A percentile compares a stretch with the other conserved stretches of the same genome.
Evolutionary conservation across 1,140 invertebrate genomes (phyloP).

Genomic region (Gonatopus flavifemur): DNA sequence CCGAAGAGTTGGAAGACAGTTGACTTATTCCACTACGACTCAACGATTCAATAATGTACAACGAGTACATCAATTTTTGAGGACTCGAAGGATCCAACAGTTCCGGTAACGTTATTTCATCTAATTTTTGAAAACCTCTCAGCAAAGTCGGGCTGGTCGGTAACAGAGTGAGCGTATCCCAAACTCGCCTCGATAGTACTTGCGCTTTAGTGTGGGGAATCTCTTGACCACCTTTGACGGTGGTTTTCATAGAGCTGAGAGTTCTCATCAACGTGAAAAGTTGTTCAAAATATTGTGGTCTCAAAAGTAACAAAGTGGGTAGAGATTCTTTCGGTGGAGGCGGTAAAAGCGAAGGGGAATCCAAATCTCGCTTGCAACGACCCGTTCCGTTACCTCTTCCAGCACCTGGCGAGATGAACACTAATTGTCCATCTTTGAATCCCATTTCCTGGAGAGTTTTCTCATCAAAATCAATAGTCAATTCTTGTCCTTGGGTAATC

Average conservation of each 20-base stretch:
- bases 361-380: conserved; percentile 67
- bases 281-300: conserved; percentile 86
- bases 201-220: conserved; percentile 87
- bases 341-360: conserved; percentile 75
- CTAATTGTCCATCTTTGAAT: conserved; percentile 87
- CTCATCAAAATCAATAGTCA: conserved; percentile 92
- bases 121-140: conserved; percentile 78
- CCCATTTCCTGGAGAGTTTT: conserved; percentile 86
- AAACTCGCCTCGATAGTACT: conserved; percentile 84
- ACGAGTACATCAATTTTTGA: conserved; percentile 92
- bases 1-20: conserved; percentile 11
- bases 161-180: conserved; percentile 90
- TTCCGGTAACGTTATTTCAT: conserved; percentile 66
- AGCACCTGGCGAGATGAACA: conserved; percentile 86
- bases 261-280: conserved; percentile 88
- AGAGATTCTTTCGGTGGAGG: conserved; percentile 80
- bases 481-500: conserved; percentile 90
- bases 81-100: conserved; percentile 84
- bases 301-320: conserved; percentile 80
- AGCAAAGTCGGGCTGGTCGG: conserved; percentile 85
- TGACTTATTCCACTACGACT: conserved; percentile 39
- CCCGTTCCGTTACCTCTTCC: conserved; percentile 66
- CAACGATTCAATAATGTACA: conserved; percentile 86
- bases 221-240: conserved; percentile 70
- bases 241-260: conserved; percentile 79